phyloP scores from a whole-genome alignment of 2,888 invertebrate species.

The Papilio protenor region DNA sequence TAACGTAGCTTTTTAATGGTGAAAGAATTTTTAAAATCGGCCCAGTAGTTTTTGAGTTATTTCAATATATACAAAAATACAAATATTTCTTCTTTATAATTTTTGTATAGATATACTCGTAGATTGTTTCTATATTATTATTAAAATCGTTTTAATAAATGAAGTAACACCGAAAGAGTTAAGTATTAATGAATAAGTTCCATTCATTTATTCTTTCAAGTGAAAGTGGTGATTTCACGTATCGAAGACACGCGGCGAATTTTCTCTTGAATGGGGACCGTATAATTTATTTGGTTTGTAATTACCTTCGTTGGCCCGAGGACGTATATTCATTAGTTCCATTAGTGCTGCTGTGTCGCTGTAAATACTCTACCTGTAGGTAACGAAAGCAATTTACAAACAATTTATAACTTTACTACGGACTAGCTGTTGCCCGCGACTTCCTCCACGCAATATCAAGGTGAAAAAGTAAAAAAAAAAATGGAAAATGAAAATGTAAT shows the following conservation, averaged over 20 bases:
- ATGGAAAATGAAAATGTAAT: too few species aligned
- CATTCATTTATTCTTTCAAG: background rate
- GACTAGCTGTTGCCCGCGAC: too few species aligned
- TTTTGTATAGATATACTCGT: too few species aligned
- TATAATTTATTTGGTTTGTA: slow-evolving; percentile 26
- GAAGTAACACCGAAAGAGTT: background rate
- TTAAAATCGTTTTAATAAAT: too few species aligned
- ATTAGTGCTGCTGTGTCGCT: slow-evolving; percentile 18
- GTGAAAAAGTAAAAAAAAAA: too few species aligned
- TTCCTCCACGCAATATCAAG: too few species aligned
- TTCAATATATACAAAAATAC: too few species aligned
- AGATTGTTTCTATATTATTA: too few species aligned
- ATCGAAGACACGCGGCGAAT: slow-evolving; percentile 18
- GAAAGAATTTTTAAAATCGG: too few species aligned
- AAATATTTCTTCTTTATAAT: too few species aligned
- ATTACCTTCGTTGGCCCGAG: slow-evolving; percentile 22
- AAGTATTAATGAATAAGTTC: background rate
- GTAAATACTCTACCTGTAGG: slow-evolving; percentile 18
- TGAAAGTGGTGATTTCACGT: slow-evolving; percentile 6
- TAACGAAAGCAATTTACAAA: slow-evolving; percentile 12
- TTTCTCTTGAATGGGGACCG: slow-evolving; percentile 19
- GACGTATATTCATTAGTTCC: slow-evolving; percentile 28
- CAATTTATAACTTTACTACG: slow-evolving; percentile 22
- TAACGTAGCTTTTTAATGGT: too few species aligned
- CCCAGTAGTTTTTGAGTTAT: too few species aligned